These are phyloP conservation scores for Sebastiscus tertius DNA, from an alignment of 2,797 vertebrate genomes.

Conservation along the genomic window DNA sequence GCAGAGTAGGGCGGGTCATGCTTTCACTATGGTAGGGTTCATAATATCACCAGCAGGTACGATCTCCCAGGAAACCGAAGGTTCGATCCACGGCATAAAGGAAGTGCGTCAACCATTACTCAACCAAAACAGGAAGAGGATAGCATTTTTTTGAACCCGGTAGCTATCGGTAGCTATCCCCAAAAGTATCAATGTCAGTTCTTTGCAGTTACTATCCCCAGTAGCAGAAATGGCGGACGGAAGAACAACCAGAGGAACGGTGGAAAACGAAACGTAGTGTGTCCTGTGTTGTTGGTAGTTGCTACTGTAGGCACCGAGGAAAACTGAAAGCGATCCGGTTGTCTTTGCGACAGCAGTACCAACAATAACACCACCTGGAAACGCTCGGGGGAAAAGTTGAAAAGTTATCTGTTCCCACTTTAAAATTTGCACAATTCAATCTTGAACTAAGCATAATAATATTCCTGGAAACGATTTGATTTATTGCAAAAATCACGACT, in stretches of 20 bases:
- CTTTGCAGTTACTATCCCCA: not conserved
- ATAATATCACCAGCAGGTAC: too few species aligned
- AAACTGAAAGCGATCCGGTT: too few species aligned
- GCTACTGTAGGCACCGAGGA: too few species aligned
- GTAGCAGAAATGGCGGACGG: not conserved
- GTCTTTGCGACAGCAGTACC: rapidly evolving
- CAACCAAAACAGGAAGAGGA: not conserved
- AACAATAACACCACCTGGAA: too few species aligned
- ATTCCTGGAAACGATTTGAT: not conserved
- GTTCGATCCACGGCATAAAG: not conserved
- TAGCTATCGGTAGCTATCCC: not conserved
- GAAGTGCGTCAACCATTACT: not conserved
- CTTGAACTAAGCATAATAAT: not conserved
- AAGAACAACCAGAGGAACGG: not conserved
- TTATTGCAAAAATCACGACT: not conserved
- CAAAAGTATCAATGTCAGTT: not conserved
- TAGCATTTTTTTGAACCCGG: not conserved
- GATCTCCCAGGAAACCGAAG: not conserved
- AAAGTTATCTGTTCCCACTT: too few species aligned
- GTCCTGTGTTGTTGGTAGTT: not conserved
- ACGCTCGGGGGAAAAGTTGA: too few species aligned
- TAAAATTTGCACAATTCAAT: not conserved
- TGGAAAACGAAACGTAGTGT: not conserved
- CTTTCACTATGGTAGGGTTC: too few species aligned
- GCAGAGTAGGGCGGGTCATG: too few species aligned